A percentile compares a stretch with the other conserved stretches of the same genome.
These are phyloP conservation scores for Caenorhabditis remanei DNA, from an alignment of 1,140 invertebrate species.

Conservation along the genomic window DNA sequence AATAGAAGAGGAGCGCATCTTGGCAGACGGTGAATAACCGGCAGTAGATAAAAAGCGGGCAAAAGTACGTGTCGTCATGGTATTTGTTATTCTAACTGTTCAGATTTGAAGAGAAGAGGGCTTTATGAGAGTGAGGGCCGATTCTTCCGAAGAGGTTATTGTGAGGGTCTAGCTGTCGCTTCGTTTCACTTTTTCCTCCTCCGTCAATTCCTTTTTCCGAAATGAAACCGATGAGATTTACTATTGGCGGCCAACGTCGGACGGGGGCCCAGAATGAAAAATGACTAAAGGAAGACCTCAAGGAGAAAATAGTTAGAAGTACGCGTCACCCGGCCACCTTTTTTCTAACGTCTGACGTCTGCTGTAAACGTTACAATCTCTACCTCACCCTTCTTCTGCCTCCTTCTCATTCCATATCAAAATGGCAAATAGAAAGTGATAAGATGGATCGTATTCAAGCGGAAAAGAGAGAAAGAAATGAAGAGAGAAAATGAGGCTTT, in stretches of 20 bases:
- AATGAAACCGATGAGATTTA: constrained; percentile 55
- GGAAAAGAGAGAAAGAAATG: not conserved
- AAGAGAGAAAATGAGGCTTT: constrained; percentile 44
- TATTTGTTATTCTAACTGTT: constrained; percentile 49
- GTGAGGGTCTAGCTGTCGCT: constrained; percentile 44
- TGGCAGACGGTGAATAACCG: constrained; percentile 48
- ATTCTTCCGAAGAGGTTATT: constrained; percentile 48
- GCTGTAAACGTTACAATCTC: constrained; percentile 52
- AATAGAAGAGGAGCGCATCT: constrained; percentile 47
- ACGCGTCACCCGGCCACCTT: constrained; percentile 34
- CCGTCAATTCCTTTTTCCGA: constrained; percentile 45
- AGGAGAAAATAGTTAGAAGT: constrained; percentile 46
- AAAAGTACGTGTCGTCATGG: constrained; percentile 55
- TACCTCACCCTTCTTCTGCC: constrained; percentile 10
- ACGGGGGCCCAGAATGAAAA: constrained; percentile 27
- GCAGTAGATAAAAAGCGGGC: constrained; percentile 26
- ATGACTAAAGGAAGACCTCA: constrained; percentile 20
- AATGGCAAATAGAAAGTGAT: constrained; percentile 55
- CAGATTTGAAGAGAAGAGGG: not conserved
- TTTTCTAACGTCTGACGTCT: constrained; percentile 40
- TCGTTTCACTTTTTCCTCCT: constrained; percentile 34
- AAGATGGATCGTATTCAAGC: constrained; percentile 49
- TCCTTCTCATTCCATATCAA: constrained; percentile 48
- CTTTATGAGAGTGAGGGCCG: not conserved
- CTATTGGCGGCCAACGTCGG: constrained; percentile 22